These are phyloP conservation scores for Pristionchus maxplancki DNA, from an alignment of 2,888 invertebrate genomes.

Conservation along the genomic window DNA sequence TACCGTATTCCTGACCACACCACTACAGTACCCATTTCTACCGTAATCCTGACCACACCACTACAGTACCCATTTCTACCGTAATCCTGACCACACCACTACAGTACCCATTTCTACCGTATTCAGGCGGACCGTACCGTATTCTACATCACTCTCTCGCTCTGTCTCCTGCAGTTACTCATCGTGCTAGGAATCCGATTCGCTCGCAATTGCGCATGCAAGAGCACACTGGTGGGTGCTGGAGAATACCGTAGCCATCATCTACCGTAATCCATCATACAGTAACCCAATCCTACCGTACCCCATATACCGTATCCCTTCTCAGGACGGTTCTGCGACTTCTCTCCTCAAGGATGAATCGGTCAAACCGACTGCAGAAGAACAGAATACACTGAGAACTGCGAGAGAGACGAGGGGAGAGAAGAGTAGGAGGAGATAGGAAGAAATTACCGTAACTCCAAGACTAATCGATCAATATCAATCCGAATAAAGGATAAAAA, in stretches of 20 bases:
- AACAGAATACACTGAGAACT: neutral
- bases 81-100: neutral
- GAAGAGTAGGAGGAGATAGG: neutral
- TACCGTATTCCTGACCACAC: neutral
- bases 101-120: neutral
- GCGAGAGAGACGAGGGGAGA: neutral
- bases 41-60: neutral
- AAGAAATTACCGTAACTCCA: neutral
- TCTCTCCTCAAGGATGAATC: neutral
- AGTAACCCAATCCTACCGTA: neutral
- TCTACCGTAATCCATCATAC: slow-evolving; percentile 9
- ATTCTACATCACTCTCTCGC: slow-evolving; percentile 14
- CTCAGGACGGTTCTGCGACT: neutral
- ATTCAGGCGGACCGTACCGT: slow-evolving; percentile 18
- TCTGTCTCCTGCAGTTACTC: neutral
- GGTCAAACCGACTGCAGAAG: neutral
- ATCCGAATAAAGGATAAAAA: too few species aligned
- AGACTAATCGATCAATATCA: neutral
- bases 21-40: neutral
- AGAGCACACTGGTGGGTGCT: slow-evolving; percentile 6
- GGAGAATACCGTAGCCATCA: neutral
- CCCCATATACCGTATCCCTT: neutral
- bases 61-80: neutral
- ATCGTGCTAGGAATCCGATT: neutral
- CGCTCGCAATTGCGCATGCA: neutral